Percentiles rank a stretch among this genome's conserved stretches.
Evolutionary conservation across 2,888 invertebrate species (phyloP).

Genomic region (Nemotelus pantherinus): DNA sequence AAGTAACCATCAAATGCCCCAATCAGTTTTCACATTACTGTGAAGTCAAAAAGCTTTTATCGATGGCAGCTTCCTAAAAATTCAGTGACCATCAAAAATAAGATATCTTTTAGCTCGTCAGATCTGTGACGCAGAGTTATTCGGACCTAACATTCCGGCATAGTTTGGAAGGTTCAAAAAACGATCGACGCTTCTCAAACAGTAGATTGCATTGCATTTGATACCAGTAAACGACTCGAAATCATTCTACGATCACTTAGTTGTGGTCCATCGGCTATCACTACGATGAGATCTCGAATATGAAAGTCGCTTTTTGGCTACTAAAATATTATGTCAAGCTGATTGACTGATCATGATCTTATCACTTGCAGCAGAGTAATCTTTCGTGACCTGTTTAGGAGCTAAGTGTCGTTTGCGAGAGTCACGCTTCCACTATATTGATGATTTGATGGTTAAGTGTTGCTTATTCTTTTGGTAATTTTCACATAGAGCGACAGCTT

Average conservation of each 20-base stretch:
- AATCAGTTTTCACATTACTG: slow-evolving; percentile 28
- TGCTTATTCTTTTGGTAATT: not conserved
- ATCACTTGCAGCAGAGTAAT: slow-evolving; percentile 41
- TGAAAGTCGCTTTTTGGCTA: slow-evolving; percentile 42
- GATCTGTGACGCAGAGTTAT: slow-evolving; percentile 36
- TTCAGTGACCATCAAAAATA: slow-evolving; percentile 43
- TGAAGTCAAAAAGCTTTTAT: slow-evolving; percentile 47
- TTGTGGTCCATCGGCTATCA: slow-evolving; percentile 22
- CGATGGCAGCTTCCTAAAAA: slow-evolving; percentile 48
- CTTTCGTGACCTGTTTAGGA: slow-evolving; percentile 38
- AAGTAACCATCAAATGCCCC: not conserved
- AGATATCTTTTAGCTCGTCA: slow-evolving; percentile 38
- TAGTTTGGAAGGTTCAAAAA: slow-evolving; percentile 5
- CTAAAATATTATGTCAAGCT: slow-evolving; percentile 50
- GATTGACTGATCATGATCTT: slow-evolving; percentile 49
- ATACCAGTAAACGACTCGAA: slow-evolving; percentile 2
- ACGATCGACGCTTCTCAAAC: slow-evolving; percentile 15
- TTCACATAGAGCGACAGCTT: too few relatives aligned
- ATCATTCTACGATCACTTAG: slow-evolving; percentile 41
- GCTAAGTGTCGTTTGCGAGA: slow-evolving; percentile 26
- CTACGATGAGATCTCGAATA: slow-evolving; percentile 32
- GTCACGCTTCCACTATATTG: slow-evolving; percentile 12
- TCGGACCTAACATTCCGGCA: not conserved
- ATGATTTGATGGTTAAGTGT: not conserved
- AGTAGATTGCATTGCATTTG: not conserved